Evolutionary conservation across 1,140 invertebrate species (phyloP), one percentile per base, ranked within the genome.

Genomic region (Conus betulinus): DNA sequence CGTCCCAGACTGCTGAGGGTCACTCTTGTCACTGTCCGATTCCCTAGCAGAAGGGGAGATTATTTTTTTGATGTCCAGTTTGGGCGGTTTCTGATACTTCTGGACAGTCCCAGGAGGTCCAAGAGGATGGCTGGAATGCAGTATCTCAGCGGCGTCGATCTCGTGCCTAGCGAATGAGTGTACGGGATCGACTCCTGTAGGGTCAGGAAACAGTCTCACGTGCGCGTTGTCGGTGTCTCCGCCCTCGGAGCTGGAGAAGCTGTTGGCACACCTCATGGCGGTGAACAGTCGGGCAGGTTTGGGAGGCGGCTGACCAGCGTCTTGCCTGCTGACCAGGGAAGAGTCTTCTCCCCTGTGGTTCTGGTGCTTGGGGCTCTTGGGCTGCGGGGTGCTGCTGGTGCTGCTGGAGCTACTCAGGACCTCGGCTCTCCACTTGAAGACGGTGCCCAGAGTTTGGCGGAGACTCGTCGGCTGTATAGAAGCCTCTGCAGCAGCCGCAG

Each of bases 351-450:
- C n/a, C 27, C 25, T 51, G 25, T 51, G 27, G 74, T 23, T n/a
- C 55, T n/a, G 27, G 52, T 53, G 39, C 51, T 23, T 25, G 27
- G 20, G 53, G 11, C 53, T 39, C 27, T 63, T 57, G 6, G 78
- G 55, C 25, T 76, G 52, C 0, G 78, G 20, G 27, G 76, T 25
- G 55, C 74, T 20, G 3, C 8, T n/a, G 76, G 8, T 85, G 63
- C 85, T 71, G 27, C 10, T 53, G 74, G n/a, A 74, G 17, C n/a
- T 78, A 13, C 87, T 82, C 27, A 87, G 27, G 0, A 89, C 63
- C 85, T 91, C 91, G 52, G 85, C 67, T 83, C 85, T 91, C 91
- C 91, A 91, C 57, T 17, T 23, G 71, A 91, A 78, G 17, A 89
- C 79, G 20, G 91, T 89, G 25, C 25, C 52, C 39, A 91, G 76